A percentile compares a stretch with the other conserved stretches of the same genome.
Conservation (phyloP, 2,113 vertebrate species). For the Amblyornis subalaris region DNA sequence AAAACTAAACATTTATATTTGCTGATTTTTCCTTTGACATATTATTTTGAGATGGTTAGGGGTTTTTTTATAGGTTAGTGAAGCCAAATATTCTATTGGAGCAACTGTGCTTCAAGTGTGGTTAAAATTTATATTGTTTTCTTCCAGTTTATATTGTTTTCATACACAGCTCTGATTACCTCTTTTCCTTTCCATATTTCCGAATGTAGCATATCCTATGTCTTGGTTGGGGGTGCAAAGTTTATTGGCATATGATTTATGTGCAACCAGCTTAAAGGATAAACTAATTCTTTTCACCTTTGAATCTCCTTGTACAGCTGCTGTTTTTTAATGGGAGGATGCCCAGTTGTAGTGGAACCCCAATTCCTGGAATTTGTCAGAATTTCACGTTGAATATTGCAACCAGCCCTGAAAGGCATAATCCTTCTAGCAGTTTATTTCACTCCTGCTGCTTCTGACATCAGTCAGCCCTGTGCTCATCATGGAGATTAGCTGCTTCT, state of each 20-base stretch:
- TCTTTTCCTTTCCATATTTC: not conserved
- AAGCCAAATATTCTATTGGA: not conserved
- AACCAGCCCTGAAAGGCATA: not conserved
- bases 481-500: not conserved
- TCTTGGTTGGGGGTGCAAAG: not conserved
- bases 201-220: not conserved
- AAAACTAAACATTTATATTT: not conserved
- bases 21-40: not conserved
- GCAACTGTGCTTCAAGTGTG: not conserved
- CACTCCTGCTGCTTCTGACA: not conserved
- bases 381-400: not conserved
- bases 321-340: not conserved
- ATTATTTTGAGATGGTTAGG: not conserved
- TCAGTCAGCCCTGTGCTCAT: not conserved
- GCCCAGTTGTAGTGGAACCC: not conserved
- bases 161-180: not conserved
- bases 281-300: not conserved
- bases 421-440: not conserved
- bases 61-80: not conserved
- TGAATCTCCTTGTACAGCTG: not conserved
- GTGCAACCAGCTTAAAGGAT: not conserved
- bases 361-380: accelerated
- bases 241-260: not conserved
- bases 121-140: not conserved
- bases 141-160: not conserved